Evolutionary conservation across 2,888 invertebrate species (phyloP).

Genomic region (Erannis defoliaria): DNA sequence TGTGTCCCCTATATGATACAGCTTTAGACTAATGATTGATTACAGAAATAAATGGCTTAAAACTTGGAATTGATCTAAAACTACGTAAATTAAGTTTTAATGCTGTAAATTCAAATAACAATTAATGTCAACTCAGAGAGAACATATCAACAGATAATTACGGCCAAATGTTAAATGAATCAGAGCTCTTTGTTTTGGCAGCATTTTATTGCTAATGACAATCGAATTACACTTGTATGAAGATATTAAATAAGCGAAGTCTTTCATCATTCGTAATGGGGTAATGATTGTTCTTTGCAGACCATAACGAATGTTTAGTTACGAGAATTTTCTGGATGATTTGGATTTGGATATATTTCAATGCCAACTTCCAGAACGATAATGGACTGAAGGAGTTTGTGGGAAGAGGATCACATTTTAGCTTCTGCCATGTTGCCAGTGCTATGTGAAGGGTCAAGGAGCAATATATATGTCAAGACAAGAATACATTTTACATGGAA

Average conservation of each 20-base stretch:
- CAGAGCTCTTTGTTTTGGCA: conserved; percentile 18
- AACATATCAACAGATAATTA: not conserved
- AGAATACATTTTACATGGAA: too few species aligned
- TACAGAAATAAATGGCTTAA: too few species aligned
- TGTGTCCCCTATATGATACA: too few species aligned
- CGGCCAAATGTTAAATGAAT: conserved; percentile 13
- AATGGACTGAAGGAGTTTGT: too few species aligned
- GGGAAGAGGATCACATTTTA: too few species aligned
- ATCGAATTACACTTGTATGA: conserved; percentile 11
- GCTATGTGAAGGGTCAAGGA: too few species aligned
- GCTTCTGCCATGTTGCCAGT: too few species aligned
- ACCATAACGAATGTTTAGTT: conserved; percentile 17
- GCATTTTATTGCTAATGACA: not conserved
- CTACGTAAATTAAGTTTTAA: too few species aligned
- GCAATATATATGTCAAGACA: too few species aligned
- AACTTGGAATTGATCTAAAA: too few species aligned
- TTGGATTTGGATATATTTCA: not conserved
- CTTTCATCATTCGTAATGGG: conserved; percentile 22
- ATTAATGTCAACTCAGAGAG: conserved; percentile 3
- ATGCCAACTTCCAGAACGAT: too few species aligned
- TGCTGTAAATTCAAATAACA: not conserved
- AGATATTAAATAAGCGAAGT: conserved; percentile 10
- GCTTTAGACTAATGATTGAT: too few species aligned
- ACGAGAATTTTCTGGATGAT: not conserved
- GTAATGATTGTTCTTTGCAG: conserved; percentile 20